Evolutionary conservation across 2,113 vertebrate genomes (phyloP).

Genomic region (Empidonax traillii): DNA sequence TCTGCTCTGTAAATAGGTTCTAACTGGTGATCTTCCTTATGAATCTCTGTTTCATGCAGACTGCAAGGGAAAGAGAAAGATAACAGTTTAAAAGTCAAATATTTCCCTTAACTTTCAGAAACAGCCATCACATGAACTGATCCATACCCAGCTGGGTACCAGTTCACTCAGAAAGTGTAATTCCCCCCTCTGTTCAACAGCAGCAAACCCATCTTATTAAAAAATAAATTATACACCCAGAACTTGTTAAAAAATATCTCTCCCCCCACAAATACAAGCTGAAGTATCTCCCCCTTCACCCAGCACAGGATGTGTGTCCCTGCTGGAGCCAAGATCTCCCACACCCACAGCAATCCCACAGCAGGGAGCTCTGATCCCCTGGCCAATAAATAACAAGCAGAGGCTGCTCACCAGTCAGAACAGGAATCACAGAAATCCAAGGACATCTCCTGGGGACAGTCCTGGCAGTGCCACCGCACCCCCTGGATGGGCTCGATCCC

Average conservation of each 20-base stretch:
- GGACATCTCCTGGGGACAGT: conserved; percentile 90
- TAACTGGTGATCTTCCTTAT: conserved; percentile 92
- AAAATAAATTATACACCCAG: neutral
- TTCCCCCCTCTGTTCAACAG: neutral
- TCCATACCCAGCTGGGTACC: neutral
- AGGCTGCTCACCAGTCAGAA: conserved; percentile 90
- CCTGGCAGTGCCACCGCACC: conserved; percentile 95
- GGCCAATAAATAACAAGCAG: neutral
- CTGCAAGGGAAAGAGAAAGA: conserved; percentile 75
- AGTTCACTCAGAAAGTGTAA: neutral
- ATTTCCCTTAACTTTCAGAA: neutral
- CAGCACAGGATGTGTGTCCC: neutral
- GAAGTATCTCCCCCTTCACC: neutral
- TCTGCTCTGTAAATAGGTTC: conserved; percentile 91
- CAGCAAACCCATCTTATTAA: neutral
- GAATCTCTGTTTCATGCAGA: conserved; percentile 92
- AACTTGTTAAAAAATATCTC: neutral
- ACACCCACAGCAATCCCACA: neutral
- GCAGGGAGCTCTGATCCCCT: neutral
- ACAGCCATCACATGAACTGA: neutral
- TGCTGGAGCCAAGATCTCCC: neutral
- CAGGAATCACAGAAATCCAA: conserved; percentile 96
- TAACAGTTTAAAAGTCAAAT: conserved; percentile 42
- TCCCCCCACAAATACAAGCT: neutral
- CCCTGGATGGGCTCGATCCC: conserved; percentile 94